A percentile compares a stretch with the other conserved stretches of the same genome.
These are phyloP conservation scores for Pterobdella sp. DNA, from an alignment of 2,888 invertebrate species.

Conservation along the genomic window DNA sequence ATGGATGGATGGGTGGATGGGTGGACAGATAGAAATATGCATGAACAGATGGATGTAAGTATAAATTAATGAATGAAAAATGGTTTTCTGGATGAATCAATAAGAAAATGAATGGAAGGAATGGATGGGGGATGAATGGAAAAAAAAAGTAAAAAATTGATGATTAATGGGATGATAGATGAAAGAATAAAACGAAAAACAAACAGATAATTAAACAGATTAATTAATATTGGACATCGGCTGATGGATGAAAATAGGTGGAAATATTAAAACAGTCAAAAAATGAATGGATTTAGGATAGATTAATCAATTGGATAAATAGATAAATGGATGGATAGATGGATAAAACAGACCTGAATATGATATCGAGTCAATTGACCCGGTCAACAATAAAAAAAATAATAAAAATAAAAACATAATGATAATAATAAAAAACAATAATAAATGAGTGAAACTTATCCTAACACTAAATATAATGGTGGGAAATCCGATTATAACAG, in stretches of 20 bases:
- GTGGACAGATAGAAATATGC: not conserved
- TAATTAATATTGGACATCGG: not conserved
- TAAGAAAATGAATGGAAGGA: not conserved
- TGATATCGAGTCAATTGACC: not conserved
- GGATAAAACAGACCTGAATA: not conserved
- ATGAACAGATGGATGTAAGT: constrained; percentile 6
- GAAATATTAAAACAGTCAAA: not conserved
- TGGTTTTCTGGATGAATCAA: not conserved
- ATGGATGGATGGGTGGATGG: constrained; percentile 4
- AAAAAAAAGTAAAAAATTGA: not conserved
- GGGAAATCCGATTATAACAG: not conserved
- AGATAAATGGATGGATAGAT: constrained; percentile 1
- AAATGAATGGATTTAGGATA: not conserved
- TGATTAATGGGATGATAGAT: constrained; percentile 1
- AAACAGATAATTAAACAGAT: too few species aligned
- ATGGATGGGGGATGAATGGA: not conserved
- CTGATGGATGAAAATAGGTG: not conserved
- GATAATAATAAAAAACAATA: not conserved
- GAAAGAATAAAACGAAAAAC: constrained; percentile 8
- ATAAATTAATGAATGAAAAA: not conserved
- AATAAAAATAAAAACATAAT: not conserved
- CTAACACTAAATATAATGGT: not conserved
- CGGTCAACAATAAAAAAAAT: not conserved
- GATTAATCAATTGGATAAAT: not conserved
- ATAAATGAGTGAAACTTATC: not conserved